Conservation (phyloP, 1,140 invertebrate species). For the Globodera ellingtonae region DNA sequence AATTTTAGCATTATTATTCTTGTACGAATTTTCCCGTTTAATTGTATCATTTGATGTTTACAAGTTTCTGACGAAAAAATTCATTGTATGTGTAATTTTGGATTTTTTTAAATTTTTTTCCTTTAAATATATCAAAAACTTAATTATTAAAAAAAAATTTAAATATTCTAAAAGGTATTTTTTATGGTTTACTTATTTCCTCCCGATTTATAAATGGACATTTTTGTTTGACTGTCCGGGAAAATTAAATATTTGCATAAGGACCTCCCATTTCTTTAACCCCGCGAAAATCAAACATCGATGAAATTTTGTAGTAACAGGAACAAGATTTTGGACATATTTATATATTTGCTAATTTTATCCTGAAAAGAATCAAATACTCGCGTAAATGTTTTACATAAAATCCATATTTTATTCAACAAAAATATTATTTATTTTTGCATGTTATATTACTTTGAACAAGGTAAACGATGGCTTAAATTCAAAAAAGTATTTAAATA, state of each 20-base stretch:
- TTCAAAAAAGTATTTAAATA: neutral
- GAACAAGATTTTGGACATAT: neutral
- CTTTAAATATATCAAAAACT: too few relatives aligned
- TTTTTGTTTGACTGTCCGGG: neutral
- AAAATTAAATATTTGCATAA: neutral
- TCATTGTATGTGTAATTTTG: too few relatives aligned
- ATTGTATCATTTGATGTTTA: too few relatives aligned
- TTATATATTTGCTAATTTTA: conserved; percentile 3
- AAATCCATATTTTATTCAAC: neutral
- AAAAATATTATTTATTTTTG: neutral
- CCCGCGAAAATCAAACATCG: neutral
- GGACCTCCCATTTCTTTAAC: neutral
- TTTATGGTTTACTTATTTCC: neutral
- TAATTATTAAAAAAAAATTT: too few relatives aligned
- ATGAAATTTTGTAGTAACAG: neutral
- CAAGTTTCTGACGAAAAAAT: too few relatives aligned
- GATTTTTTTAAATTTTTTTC: too few relatives aligned
- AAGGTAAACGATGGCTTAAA: neutral
- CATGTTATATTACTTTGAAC: neutral
- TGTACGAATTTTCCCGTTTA: too few relatives aligned
- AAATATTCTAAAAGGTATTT: too few relatives aligned
- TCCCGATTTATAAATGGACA: neutral
- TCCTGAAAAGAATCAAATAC: neutral
- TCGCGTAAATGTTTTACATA: neutral
- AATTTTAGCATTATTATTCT: too few relatives aligned